Evolutionary conservation across 2,113 vertebrate genomes (phyloP), one percentile per base, ranked within the genome.

Genomic region (Tangachromis dhanisi): DNA sequence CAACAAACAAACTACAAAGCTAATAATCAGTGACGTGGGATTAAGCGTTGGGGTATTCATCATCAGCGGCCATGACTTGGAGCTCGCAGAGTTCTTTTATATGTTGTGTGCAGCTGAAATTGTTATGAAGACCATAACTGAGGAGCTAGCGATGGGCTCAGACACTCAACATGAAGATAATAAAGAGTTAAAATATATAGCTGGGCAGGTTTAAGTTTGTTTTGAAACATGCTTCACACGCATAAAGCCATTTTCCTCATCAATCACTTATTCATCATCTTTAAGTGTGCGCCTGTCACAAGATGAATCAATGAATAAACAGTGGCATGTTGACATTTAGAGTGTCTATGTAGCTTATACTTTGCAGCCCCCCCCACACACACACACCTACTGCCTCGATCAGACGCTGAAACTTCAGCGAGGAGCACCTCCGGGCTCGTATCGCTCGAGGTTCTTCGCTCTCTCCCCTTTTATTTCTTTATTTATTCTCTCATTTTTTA

Each of bases 401-500:
- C 82, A 90, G 90, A 88, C 40, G 31, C 35, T 42, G 47, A 94
- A 91, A 92, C 71, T 84, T 93, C 19, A 84, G 61, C 26, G 24
- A 80, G 93, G 87, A 90, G 45, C 86, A 89, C 92, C 95, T 94
- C 89, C 81, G 96, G 95, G 96, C 87, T 96, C 92, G 92, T 93
- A 95, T 90, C 14, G 86, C 94, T 93, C 92, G 92, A 94, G 95
- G 96, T 97, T 96, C 95, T 96, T 97, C 96, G 6, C 71, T 95
- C 97, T 97, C 97, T 97, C 96, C 97, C 97, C 84, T 97, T 91
- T 98, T 97, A 92, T 95, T 94, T 92, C 97, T 97, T 97, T 97
- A 97, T 98, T 98, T 97, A 96, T 98, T 97, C 97, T 97, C 98
- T 97, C 97, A 97, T 98, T 98, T 98, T 66, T 97, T 97, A 96